These are phyloP conservation scores for Dromococcyx pavoninus DNA, from an alignment of 2,797 vertebrate genomes.

Conservation along the genomic window DNA sequence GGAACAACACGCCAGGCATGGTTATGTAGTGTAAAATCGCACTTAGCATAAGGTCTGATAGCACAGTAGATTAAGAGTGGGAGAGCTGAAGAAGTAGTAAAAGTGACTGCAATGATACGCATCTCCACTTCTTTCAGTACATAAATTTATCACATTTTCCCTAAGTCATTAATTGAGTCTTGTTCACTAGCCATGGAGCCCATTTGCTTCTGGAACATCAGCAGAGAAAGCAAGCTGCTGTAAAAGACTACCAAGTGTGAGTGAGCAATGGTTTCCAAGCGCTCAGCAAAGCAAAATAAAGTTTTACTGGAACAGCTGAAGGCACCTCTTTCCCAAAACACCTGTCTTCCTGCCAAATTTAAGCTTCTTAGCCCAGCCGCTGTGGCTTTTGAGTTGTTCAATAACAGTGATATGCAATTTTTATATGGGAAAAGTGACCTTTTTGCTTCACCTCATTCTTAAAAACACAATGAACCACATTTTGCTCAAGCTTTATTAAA, in stretches of 20 bases:
- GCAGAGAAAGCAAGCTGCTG: not conserved
- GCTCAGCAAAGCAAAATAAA: slow-evolving; percentile 6
- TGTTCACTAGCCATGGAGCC: not conserved
- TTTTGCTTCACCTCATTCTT: slow-evolving; percentile 10
- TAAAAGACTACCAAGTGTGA: slow-evolving; percentile 1
- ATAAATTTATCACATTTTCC: slow-evolving; percentile 8
- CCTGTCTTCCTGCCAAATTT: not conserved
- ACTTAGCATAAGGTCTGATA: not conserved
- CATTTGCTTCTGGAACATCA: not conserved
- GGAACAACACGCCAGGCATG: not conserved
- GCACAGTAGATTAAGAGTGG: not conserved
- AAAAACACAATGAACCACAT: not conserved
- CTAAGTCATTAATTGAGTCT: not conserved
- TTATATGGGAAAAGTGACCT: not conserved
- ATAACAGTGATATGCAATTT: not conserved
- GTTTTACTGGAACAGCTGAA: not conserved
- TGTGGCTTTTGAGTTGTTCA: not conserved
- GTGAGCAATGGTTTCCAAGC: not conserved
- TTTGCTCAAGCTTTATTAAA: not conserved
- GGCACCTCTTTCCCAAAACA: not conserved
- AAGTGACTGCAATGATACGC: not conserved
- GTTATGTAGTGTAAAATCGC: not conserved
- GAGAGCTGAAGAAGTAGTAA: slow-evolving; percentile 9
- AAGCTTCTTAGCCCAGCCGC: not conserved
- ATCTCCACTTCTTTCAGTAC: not conserved